These are phyloP conservation scores for Saccostrea glomerata DNA, from an alignment of 1,140 invertebrate genomes.

Conservation along the genomic window DNA sequence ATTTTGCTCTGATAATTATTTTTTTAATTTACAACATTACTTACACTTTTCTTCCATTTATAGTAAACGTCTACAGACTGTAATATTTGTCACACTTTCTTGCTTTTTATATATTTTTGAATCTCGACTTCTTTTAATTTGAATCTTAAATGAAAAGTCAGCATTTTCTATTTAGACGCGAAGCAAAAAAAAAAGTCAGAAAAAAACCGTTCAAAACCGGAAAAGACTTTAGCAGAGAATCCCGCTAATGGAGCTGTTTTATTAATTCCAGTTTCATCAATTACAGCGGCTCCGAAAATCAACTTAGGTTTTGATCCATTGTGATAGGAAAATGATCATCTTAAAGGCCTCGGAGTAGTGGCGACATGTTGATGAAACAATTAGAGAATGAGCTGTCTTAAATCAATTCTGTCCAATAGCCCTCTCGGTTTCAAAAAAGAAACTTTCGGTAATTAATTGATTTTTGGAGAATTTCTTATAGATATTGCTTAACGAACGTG, in stretches of 20 bases:
- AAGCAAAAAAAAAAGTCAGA: not conserved
- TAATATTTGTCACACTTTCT: too few species aligned
- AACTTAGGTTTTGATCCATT: constrained; percentile 29
- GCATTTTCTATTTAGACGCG: not conserved
- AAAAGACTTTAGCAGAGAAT: not conserved
- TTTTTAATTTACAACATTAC: too few species aligned
- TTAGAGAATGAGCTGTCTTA: not conserved
- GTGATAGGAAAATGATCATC: constrained; percentile 30
- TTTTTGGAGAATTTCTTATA: constrained; percentile 12
- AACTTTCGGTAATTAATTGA: constrained; percentile 5
- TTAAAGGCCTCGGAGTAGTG: not conserved
- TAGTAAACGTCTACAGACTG: too few species aligned
- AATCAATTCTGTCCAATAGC: constrained; percentile 27
- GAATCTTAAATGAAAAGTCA: not conserved
- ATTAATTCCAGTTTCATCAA: constrained; percentile 34
- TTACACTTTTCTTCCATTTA: too few species aligned
- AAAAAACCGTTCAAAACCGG: not conserved
- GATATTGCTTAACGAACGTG: not conserved
- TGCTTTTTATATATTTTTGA: too few species aligned
- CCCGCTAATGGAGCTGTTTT: not conserved
- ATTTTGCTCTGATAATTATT: too few species aligned
- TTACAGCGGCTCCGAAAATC: constrained; percentile 22
- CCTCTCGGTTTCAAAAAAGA: not conserved
- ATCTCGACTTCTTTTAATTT: too few species aligned
- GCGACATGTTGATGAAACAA: constrained; percentile 31